Evolutionary conservation across 2,797 vertebrate genomes (phyloP), one percentile per base, ranked within the genome.

Genomic region (Pseudochirops cupreus): DNA sequence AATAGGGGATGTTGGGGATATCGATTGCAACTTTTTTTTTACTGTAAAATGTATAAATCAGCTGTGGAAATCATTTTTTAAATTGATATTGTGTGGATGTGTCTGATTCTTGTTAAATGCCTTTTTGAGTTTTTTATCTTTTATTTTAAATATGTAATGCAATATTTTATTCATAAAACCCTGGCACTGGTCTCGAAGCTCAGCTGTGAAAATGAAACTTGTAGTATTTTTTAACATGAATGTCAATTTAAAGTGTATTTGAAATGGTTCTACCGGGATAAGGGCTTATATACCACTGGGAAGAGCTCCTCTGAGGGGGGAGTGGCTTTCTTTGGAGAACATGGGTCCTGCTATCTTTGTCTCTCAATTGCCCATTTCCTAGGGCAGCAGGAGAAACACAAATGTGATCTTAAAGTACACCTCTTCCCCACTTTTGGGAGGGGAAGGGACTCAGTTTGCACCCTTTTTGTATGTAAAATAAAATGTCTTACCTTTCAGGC

Each of bases 381-480:
- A 97, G 98, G 97, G 97, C 97, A 96, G 95, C 96, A 91, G 96
- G 97, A 96, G 97, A 98, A 97, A 97, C 93, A 96, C 96, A 97
- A 97, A 97, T 98, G 98, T 98, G 97, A 98, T 98, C 97, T 97
- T 97, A 97, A 94, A 96, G 96, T 97, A 96, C 96, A 96, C 94
- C 92, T 97, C 96, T 96, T 97, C 95, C 96, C 94, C 96, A 89
- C 0, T 97, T 94, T 95, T 95, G 95, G 95, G 97, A 96, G 92
- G 92, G 82, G 96, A 91, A 94, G 96, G 92, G 94, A 96, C 97
- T 98, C 96, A 98, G 99, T 99, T 99, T 99, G 99, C 99, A 99
- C 99, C 99, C 99, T 99, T 99, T 99, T 98, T 99, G 99, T 99
- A 99, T 99, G 99, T 99, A 99, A 99, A 99, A 99, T 99, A 99